phyloP scores from a whole-genome alignment of 2,113 vertebrate species.

The Panthera leo region DNA sequence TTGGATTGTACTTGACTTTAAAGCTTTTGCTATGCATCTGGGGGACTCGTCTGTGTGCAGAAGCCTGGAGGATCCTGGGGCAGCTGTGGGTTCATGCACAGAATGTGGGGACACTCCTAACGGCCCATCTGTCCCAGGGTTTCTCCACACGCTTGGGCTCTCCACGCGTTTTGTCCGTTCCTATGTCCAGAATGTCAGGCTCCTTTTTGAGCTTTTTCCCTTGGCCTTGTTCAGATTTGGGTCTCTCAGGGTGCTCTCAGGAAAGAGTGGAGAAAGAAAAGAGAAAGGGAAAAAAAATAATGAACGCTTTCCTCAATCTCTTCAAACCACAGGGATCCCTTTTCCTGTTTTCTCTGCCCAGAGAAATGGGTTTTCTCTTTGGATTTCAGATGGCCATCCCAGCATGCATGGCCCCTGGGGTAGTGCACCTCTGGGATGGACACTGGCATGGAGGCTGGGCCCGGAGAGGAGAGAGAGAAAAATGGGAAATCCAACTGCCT shows the following conservation, averaged over 20 bases:
- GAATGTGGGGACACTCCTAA: background rate
- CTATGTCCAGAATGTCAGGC: background rate
- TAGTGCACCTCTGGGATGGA: background rate
- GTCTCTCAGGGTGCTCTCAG: background rate
- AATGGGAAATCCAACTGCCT: background rate
- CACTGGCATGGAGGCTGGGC: background rate
- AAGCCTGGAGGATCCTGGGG: background rate
- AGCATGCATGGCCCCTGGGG: background rate
- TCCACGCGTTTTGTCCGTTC: background rate
- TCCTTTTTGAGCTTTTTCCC: background rate
- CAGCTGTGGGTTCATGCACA: background rate
- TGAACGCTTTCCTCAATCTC: background rate
- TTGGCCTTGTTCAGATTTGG: background rate
- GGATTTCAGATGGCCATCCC: background rate
- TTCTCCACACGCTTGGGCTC: background rate
- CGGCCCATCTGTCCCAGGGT: background rate
- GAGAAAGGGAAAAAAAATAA: background rate
- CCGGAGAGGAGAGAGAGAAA: background rate
- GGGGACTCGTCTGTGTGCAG: background rate
- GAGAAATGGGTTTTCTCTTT: background rate
- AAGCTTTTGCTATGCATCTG: background rate
- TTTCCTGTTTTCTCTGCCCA: background rate
- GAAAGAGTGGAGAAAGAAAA: background rate
- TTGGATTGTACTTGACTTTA: background rate
- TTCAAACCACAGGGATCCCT: background rate